Evolutionary conservation across 2,797 vertebrate genomes (phyloP), one percentile per base, ranked within the genome.

Genomic region (Adrianichthys oophorus): DNA sequence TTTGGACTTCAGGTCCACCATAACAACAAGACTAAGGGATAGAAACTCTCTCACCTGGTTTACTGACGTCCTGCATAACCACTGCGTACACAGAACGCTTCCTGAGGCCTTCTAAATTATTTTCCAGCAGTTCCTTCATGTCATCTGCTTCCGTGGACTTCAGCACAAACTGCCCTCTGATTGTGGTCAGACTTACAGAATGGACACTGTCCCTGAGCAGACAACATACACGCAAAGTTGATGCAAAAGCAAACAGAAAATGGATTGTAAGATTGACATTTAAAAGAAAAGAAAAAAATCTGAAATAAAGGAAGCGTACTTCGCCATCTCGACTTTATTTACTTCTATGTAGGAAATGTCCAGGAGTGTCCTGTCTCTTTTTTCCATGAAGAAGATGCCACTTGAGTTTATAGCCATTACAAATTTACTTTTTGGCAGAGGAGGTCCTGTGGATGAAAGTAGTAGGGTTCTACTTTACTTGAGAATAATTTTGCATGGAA

Each of bases 351-450:
- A 98, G 29, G 93, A 85, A 40, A 98, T 80, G 52, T 94, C 92
- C 18, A 95, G 69, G 19, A 96, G 87, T 1, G n/a, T 83, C 70
- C 78, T 94, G 72, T 98, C 95, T 41, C 56, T 91, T 61, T 91
- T 91, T 37, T 97, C 95, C 81, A 97, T 89, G 77, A 99, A 96
- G 52, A 82, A 87, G 44, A 99, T 67, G 18, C 93, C 93, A 47
- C 78, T 92, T 91, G 93, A 95, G 84, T 95, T 97, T 49, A 98
- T 64, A 0, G 94, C 95, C 68, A 94, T 71, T 4, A 96, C 62
- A 70, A 98, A 94, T 50, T 89, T 84, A 54, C 91, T 94, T 87
- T 90, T 94, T 60, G 92, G 84, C 73, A 98, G 84, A 52, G 87
- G 86, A 41, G 94, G 94, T 43, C 97, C 97, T 99, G 86, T 26